phyloP scores from a whole-genome alignment of 2,888 invertebrate species.

The Andrena flavipes region DNA sequence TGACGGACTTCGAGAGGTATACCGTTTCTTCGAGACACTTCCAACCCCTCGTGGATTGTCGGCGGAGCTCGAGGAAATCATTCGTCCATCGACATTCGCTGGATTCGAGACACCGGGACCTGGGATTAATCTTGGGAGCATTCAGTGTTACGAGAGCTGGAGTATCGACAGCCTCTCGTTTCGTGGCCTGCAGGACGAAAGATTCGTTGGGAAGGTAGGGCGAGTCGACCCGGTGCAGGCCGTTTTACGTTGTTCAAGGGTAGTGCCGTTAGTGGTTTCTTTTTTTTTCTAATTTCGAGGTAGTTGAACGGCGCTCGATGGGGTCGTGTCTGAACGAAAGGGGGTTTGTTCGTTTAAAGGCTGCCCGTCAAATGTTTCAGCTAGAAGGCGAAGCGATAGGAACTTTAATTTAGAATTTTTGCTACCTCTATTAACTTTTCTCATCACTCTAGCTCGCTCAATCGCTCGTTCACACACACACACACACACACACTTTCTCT shows the following conservation, averaged over 20 bases:
- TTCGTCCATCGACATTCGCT: conserved; percentile 12
- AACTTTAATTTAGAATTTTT: conserved; percentile 62
- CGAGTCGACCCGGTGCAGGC: conserved; percentile 45
- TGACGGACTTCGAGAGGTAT: conserved; percentile 60
- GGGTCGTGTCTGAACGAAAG: conserved; percentile 26
- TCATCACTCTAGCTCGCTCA: conserved; percentile 9
- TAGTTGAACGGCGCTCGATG: conserved; percentile 61
- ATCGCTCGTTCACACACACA: conserved; percentile 1
- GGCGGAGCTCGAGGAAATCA: conserved; percentile 26
- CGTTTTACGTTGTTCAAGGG: conserved; percentile 46
- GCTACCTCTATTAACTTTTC: conserved; percentile 52
- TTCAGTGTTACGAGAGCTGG: conserved; percentile 74
- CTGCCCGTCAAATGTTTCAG: conserved; percentile 46
- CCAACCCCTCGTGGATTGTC: conserved; percentile 5
- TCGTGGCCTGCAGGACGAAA: conserved; percentile 42
- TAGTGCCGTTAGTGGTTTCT: conserved; percentile 56
- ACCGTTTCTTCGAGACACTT: conserved; percentile 22
- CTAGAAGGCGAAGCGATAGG: conserved; percentile 61
- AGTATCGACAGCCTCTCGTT: conserved; percentile 80
- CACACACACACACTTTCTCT: not conserved
- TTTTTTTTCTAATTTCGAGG: conserved; percentile 58
- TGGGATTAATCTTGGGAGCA: conserved; percentile 19
- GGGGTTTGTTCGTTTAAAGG: conserved; percentile 52
- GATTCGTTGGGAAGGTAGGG: not conserved
- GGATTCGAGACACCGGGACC: conserved; percentile 40